A percentile compares a stretch with the other conserved stretches of the same genome.
Conservation (phyloP, 1,140 invertebrate species). For the Pseudomyrmex gracilis region DNA sequence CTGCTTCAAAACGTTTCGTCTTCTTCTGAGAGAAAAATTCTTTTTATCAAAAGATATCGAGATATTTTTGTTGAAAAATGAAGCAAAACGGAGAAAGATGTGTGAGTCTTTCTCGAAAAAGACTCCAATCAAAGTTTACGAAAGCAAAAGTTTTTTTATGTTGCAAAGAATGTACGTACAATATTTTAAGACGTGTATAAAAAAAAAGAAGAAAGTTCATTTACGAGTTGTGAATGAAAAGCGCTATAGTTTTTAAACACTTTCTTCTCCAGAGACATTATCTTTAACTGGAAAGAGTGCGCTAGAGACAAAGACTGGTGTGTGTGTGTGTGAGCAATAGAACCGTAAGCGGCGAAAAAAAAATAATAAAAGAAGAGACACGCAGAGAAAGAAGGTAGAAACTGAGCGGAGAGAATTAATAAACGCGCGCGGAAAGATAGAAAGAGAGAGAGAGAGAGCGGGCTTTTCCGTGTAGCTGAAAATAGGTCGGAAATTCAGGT, state of each 20-base stretch:
- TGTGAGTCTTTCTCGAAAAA: no score
- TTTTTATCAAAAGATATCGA: neutral
- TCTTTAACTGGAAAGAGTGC: neutral
- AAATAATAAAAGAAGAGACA: constrained; percentile 17
- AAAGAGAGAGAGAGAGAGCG: neutral
- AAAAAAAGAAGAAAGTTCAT: neutral
- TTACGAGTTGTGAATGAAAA: constrained; percentile 20
- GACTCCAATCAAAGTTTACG: neutral
- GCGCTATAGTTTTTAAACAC: neutral
- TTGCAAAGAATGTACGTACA: neutral
- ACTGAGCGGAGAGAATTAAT: constrained; percentile 27
- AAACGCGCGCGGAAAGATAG: neutral
- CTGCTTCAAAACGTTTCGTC: neutral
- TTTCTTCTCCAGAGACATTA: neutral
- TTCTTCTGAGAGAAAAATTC: neutral
- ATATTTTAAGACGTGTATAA: neutral
- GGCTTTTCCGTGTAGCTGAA: neutral
- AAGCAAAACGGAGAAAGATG: neutral
- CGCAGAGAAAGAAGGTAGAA: neutral
- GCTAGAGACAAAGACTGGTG: neutral
- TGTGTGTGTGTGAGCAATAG: neutral
- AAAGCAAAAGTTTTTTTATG: neutral
- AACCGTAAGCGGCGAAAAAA: neutral
- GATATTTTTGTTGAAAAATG: neutral
- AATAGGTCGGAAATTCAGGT: constrained; percentile 21